Conservation (phyloP, 2,888 invertebrate genomes). For the Thymelicus sylvestris region DNA sequence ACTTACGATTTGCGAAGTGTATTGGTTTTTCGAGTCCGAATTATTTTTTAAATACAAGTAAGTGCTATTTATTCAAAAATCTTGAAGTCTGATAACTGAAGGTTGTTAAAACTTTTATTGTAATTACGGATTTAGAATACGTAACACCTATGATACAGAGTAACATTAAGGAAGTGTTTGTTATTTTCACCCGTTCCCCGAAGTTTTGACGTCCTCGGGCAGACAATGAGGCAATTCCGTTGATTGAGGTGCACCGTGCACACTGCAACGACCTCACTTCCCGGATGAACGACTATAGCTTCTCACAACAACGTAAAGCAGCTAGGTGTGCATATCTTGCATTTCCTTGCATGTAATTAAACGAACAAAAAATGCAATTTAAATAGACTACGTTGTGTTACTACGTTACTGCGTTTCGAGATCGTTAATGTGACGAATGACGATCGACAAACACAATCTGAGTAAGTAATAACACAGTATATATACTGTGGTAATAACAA, state of each 20-base stretch:
- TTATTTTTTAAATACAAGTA: no score
- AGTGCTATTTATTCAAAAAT: no score
- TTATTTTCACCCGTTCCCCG: slow-evolving; percentile 26
- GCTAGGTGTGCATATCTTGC: slow-evolving; percentile 22
- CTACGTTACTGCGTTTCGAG: no score
- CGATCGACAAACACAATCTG: no score
- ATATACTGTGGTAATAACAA: no score
- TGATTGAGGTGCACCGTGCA: slow-evolving; percentile 34
- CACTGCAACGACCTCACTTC: slow-evolving; percentile 48
- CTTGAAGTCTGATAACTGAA: no score
- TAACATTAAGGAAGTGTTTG: slow-evolving; percentile 23
- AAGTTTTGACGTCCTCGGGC: slow-evolving; percentile 33
- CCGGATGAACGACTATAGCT: slow-evolving; percentile 55
- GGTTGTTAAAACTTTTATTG: no score
- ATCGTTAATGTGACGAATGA: no score
- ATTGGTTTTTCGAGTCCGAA: no score
- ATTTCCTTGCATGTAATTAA: slow-evolving; percentile 53
- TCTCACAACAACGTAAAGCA: slow-evolving; percentile 50
- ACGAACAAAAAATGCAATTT: neutral
- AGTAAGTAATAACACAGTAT: no score
- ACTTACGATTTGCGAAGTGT: no score
- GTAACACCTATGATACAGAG: neutral
- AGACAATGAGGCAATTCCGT: slow-evolving; percentile 38
- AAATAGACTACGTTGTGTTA: neutral
- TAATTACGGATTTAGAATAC: no score